Evolutionary conservation across 2,797 vertebrate genomes (phyloP), one percentile per base, ranked within the genome.

Genomic region (Karalla daura): DNA sequence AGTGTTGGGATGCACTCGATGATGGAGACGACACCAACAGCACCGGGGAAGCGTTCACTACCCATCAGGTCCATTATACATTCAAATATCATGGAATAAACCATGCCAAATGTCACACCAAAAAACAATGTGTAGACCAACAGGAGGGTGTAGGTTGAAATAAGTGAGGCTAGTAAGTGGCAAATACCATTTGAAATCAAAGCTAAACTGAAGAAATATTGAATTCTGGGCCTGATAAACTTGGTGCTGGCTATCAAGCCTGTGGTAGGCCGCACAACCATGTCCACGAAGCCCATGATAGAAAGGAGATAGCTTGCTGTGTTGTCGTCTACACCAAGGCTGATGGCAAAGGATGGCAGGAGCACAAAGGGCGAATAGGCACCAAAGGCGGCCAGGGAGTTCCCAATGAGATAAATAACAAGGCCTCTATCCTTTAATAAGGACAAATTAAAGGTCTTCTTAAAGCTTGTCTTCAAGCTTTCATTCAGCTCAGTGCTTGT

Each of bases 331-430:
- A 95, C 72, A 20, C 92, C 94, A 0, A 66, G 88, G 56, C 86
- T 87, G 33, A 94, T 90, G 14, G 92, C 94, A 2, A 95, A 95
- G 1, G 93, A 86, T 0, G 93, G 86, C 78, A 95, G 78, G 81
- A 96, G 96, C 35, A 96, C 84, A 10, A 96, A 92, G 28, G 94
- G 95, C 0, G 94, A 92, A 30, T 95, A 96, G 72, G 95, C 93
- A 0, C 92, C 94, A 14, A 96, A 92, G 79, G 96, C 94, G 90
- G 94, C 95, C 52, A 96, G 74, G 15, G 94, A 62, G 0, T 93
- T 95, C 61, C 95, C 94, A 0, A 93, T 70, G 58, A 96, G 86
- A 87, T 96, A 96, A 79, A 96, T 94, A 54, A 95, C 33, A 62
- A 96, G 96, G 3, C 93, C 94, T 56, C 92, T 81, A 39, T 96